Conservation (phyloP, 2,888 invertebrate species). For the Biston stratarius region DNA sequence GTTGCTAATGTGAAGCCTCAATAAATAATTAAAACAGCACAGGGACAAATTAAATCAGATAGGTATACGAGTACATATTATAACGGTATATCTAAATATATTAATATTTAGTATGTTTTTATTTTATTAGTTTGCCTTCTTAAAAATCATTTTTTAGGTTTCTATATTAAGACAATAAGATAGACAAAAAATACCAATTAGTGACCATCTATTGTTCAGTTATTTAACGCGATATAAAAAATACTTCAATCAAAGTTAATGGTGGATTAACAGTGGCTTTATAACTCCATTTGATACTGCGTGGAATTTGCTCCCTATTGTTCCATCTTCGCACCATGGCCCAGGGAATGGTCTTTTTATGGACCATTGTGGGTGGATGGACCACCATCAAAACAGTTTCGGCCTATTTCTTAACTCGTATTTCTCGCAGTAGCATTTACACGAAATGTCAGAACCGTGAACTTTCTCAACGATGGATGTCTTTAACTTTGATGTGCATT, state of each 20-base stretch:
- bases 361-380: conserved; percentile 46
- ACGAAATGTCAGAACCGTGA: conserved; percentile 54
- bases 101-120: too few species aligned
- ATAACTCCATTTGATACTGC: conserved; percentile 31
- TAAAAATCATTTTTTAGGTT: too few species aligned
- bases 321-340: conserved; percentile 42
- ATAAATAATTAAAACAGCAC: too few species aligned
- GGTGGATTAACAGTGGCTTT: conserved; percentile 43
- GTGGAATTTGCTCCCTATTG: conserved; percentile 34
- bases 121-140: too few species aligned
- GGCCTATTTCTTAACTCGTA: conserved; percentile 27
- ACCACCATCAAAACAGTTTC: conserved; percentile 30
- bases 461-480: conserved; percentile 26
- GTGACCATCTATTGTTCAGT: neutral
- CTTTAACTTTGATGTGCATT: conserved; percentile 15
- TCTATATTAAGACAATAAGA: too few species aligned
- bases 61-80: too few species aligned
- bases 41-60: too few species aligned
- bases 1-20: too few species aligned
- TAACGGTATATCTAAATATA: too few species aligned
- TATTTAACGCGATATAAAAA: neutral
- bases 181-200: neutral
- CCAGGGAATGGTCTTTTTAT: conserved; percentile 53
- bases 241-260: conserved; percentile 43
- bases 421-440: conserved; percentile 21